These are phyloP conservation scores for Sceloporus tristichus DNA, from an alignment of 2,113 vertebrate species.

Conservation along the genomic window DNA sequence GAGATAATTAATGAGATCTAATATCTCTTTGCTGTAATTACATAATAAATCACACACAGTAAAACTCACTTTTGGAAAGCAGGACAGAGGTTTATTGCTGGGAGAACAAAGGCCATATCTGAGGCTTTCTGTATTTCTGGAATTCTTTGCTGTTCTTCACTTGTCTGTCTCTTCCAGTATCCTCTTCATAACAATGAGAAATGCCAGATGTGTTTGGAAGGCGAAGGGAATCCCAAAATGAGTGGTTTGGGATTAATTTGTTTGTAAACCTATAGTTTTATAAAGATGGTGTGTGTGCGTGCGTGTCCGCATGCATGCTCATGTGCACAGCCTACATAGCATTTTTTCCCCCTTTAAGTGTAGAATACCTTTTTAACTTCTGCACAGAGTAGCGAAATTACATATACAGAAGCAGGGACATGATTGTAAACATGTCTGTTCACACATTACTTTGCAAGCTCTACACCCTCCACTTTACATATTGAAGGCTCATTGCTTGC, in stretches of 20 bases:
- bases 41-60: constrained; percentile 61
- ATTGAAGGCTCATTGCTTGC: not conserved
- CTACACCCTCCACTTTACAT: not conserved
- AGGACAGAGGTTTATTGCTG: constrained; percentile 25
- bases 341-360: not conserved
- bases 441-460: not conserved
- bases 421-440: not conserved
- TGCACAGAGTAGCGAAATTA: not conserved
- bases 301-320: not conserved
- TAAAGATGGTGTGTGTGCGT: not conserved
- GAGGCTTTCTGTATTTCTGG: constrained; percentile 44
- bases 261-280: not conserved
- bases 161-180: constrained; percentile 24
- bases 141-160: constrained; percentile 24
- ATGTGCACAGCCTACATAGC: not conserved
- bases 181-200: constrained; percentile 42
- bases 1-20: constrained; percentile 54
- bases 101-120: constrained; percentile 37
- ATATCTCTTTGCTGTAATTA: constrained; percentile 55
- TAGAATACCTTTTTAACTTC: not conserved
- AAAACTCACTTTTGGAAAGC: constrained; percentile 59
- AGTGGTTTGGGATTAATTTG: constrained; percentile 34
- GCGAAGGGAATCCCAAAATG: constrained; percentile 7
- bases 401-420: not conserved
- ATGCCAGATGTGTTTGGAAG: constrained; percentile 44